Evolutionary conservation across 1,140 invertebrate species (phyloP).

Genomic region (Eueides isabella): DNA sequence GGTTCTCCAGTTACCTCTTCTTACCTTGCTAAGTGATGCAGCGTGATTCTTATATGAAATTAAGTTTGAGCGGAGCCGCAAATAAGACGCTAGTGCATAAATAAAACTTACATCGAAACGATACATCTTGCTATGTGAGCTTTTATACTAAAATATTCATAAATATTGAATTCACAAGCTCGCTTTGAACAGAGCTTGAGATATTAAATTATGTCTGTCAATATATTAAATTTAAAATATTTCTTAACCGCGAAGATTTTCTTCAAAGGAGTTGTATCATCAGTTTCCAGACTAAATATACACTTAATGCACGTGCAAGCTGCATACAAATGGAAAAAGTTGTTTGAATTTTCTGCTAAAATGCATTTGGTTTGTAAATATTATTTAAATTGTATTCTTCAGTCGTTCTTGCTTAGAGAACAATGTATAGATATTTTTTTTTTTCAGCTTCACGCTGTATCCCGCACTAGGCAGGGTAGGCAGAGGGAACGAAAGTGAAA

Average conservation of each 20-base stretch:
- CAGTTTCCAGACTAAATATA: constrained; percentile 16
- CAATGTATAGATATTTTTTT: not conserved
- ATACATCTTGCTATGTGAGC: not conserved
- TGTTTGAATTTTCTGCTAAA: not conserved
- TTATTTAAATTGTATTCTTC: not conserved
- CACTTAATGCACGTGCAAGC: not conserved
- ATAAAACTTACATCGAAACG: no score
- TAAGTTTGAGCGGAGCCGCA: no score
- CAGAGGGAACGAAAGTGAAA: no score
- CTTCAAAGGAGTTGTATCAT: constrained; percentile 21
- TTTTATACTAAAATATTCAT: constrained; percentile 8
- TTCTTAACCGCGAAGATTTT: constrained; percentile 20
- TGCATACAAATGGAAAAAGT: constrained; percentile 6
- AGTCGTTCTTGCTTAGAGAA: no score
- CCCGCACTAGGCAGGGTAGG: no score
- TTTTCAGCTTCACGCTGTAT: not conserved
- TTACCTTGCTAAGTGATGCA: no score
- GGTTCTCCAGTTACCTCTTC: no score
- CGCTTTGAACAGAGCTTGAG: constrained; percentile 2
- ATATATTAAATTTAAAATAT: constrained; percentile 31
- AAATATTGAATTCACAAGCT: constrained; percentile 7
- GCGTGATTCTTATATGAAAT: no score
- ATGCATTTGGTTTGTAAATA: not conserved
- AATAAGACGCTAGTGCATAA: no score
- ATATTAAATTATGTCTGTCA: constrained; percentile 20